A percentile compares a stretch with the other conserved stretches of the same genome.
phyloP scores from a whole-genome alignment of 2,113 vertebrate genomes.

The Artemisiospiza belli region DNA sequence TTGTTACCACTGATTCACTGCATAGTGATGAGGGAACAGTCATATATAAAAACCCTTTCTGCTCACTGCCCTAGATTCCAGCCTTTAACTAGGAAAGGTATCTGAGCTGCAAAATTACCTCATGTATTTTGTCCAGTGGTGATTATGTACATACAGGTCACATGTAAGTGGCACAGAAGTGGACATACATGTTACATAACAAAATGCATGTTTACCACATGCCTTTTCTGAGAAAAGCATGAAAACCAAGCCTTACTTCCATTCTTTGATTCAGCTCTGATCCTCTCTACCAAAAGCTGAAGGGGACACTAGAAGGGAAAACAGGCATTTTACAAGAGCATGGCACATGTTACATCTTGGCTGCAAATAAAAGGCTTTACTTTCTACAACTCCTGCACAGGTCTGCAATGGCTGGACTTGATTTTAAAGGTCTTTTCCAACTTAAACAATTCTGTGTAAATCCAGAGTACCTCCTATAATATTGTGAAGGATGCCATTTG shows the following conservation, averaged over 20 bases:
- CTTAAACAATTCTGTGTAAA: neutral
- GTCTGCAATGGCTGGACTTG: neutral
- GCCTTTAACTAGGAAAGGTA: neutral
- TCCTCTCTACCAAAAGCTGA: neutral
- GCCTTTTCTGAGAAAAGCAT: neutral
- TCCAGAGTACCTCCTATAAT: neutral
- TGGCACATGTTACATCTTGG: neutral
- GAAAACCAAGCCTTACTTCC: neutral
- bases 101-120: neutral
- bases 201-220: neutral
- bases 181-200: neutral
- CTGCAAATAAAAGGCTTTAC: neutral
- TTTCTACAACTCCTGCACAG: neutral
- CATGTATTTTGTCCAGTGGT: neutral
- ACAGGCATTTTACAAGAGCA: neutral
- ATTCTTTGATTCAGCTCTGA: neutral
- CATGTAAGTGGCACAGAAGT: neutral
- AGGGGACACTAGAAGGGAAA: neutral
- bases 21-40: neutral
- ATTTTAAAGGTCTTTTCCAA: neutral
- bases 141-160: fast-evolving
- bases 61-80: neutral
- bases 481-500: neutral
- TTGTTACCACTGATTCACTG: neutral
- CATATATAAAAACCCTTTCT: neutral